Base-by-base conservation (phyloP, 2,797 vertebrate genomes). In the Mycteria americana region DNA sequence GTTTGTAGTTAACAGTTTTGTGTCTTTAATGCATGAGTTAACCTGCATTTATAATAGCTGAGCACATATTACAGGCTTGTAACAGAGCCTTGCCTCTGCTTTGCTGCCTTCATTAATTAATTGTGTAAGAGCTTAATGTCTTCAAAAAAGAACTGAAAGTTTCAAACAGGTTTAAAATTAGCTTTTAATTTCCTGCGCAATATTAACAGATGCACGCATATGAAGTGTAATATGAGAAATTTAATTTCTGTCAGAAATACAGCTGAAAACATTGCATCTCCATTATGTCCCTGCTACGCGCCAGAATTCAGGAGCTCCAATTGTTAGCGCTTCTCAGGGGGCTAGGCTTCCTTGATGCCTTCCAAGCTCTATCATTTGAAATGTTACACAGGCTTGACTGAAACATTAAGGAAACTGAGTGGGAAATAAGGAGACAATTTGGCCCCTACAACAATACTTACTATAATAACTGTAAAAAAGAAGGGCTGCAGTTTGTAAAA, bases 271-370 rank as follows among this genome's bases (percentile, higher is more conserved):
- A 9, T 33, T 60, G 10, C 24, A 35, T 51, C 35, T 72, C 27
- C 4, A 0, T 77, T 11, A 70, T 48, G 27, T 56, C 31, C 27
- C 14, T 67, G 56, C 19, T 14, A 31, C 2, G 3, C 0, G 0
- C 23, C 19, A 25, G 60, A 92, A 62, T 62, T 76, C 56, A 77
- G 65, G 37, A 75, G 10, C 14, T 93, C n/a, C 27, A 63, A 1
- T 68, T 72, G 6, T 21, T 45, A 57, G 54, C 24, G 13, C 6
- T 86, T 92, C 27, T 45, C 25, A 48, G 16, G 24, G 76, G 35
- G 3, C 28, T 62, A 21, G n/a, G 27, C 18, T 78, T 75, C 43
- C 13, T 54, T 72, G 28, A 50, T 73, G 14, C 23, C 27, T 85
- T 80, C 30, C 18, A 51, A 27, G 27, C 8, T 89, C 31, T 59